Evolutionary conservation across 2,113 vertebrate genomes (phyloP).

Genomic region (Calyptomena viridis): DNA sequence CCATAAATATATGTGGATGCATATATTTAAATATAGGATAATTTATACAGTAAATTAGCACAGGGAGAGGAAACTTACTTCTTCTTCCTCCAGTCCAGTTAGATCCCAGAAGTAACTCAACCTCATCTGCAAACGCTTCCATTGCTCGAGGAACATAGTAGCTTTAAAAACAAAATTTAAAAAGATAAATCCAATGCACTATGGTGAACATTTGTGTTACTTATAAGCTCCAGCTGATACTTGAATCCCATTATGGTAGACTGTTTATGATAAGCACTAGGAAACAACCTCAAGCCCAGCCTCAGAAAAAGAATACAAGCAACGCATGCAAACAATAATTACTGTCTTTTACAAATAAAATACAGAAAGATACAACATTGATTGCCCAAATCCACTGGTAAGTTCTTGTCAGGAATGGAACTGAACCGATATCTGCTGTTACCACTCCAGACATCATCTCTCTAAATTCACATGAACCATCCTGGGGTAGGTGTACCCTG

Average conservation of each 20-base stretch:
- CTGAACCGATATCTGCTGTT: neutral
- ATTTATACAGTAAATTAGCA: neutral
- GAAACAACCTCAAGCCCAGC: neutral
- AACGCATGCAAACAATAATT: neutral
- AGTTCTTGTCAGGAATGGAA: neutral
- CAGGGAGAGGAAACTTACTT: slow-evolving; percentile 76
- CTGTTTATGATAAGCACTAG: neutral
- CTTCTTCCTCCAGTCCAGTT: slow-evolving; percentile 91
- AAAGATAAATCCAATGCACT: neutral
- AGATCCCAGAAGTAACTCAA: slow-evolving; percentile 94
- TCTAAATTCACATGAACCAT: neutral
- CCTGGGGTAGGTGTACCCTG: neutral
- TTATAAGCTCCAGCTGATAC: neutral
- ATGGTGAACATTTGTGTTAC: neutral
- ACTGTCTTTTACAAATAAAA: neutral
- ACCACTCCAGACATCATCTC: neutral
- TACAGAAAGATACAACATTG: neutral
- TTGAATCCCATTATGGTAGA: neutral
- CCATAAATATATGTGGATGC: too few species aligned
- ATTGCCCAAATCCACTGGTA: neutral
- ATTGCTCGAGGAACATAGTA: slow-evolving; percentile 95
- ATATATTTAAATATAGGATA: neutral
- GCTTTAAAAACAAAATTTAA: slow-evolving; percentile 70
- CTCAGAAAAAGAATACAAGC: neutral
- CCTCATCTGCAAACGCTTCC: slow-evolving; percentile 94